phyloP scores from a whole-genome alignment of 2,113 vertebrate genomes.

The Numenius arquata region DNA sequence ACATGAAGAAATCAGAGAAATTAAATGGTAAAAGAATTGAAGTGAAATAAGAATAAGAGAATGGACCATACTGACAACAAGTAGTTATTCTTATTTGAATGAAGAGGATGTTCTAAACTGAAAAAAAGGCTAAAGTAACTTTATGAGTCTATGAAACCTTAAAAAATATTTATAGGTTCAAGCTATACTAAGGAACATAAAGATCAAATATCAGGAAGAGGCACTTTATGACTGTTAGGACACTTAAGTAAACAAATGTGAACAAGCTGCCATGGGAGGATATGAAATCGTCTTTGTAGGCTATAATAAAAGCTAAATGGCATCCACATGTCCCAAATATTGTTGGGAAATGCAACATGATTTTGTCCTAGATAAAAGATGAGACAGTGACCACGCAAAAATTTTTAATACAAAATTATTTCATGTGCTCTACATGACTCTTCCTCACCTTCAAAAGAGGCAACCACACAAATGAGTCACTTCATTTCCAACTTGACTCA shows the following conservation, averaged over 20 bases:
- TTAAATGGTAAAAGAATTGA: not conserved
- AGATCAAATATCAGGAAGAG: not conserved
- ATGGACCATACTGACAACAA: not conserved
- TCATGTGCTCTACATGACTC: not conserved
- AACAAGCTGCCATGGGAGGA: not conserved
- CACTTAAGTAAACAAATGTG: not conserved
- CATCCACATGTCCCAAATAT: not conserved
- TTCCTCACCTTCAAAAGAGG: not conserved
- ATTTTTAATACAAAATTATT: not conserved
- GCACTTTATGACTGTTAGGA: not conserved
- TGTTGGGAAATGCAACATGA: not conserved
- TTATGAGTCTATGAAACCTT: not conserved
- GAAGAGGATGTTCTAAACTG: not conserved
- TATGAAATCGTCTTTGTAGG: not conserved
- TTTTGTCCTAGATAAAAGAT: not conserved
- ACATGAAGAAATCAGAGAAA: not conserved
- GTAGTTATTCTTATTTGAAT: not conserved
- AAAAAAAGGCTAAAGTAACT: not conserved
- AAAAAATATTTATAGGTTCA: not conserved
- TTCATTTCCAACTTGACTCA: not conserved
- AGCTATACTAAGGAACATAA: not conserved
- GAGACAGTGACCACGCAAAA: not conserved
- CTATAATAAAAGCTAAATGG: not conserved
- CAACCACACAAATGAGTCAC: not conserved
- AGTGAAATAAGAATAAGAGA: not conserved